Percentiles rank a stretch among this genome's conserved stretches.
phyloP scores from a whole-genome alignment of 2,113 vertebrate genomes.

The Nematolebias whitei region DNA sequence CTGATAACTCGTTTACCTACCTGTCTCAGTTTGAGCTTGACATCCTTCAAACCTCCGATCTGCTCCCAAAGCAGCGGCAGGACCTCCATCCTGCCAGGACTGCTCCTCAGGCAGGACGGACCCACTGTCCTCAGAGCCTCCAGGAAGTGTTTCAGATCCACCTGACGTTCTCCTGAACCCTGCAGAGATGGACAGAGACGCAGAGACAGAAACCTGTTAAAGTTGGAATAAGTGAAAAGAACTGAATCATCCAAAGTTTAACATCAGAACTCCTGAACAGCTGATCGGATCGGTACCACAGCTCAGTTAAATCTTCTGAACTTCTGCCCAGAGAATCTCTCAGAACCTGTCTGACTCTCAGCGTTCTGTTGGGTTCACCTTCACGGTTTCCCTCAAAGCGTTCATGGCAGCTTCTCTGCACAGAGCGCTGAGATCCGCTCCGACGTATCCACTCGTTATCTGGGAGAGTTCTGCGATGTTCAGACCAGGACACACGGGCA shows the following conservation, averaged over 20 bases:
- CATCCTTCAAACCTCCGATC: slow-evolving; percentile 92
- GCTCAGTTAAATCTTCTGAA: no score
- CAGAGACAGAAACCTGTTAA: background rate
- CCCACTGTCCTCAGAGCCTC: slow-evolving; percentile 86
- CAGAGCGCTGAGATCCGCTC: slow-evolving; percentile 91
- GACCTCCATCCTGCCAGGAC: slow-evolving; percentile 85
- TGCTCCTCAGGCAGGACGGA: slow-evolving; percentile 87
- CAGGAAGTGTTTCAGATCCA: slow-evolving; percentile 83
- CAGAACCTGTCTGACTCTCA: background rate
- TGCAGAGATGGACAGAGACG: slow-evolving; percentile 41
- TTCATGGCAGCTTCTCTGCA: slow-evolving; percentile 92
- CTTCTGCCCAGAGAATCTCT: no score
- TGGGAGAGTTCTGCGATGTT: slow-evolving; percentile 84
- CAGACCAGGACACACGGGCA: slow-evolving; percentile 81
- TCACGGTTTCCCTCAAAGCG: slow-evolving; percentile 78
- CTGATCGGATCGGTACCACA: no score
- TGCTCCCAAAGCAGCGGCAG: slow-evolving; percentile 87
- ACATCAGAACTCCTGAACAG: no score
- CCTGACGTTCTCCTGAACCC: slow-evolving; percentile 65
- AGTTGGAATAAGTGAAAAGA: no score
- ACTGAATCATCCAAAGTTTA: no score
- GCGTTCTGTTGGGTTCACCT: slow-evolving; percentile 72
- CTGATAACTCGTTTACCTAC: no score
- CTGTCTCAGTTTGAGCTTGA: slow-evolving; percentile 92
- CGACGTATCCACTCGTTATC: slow-evolving; percentile 89